Conservation (phyloP, 2,888 invertebrate species). For the Smittia aterrima region DNA sequence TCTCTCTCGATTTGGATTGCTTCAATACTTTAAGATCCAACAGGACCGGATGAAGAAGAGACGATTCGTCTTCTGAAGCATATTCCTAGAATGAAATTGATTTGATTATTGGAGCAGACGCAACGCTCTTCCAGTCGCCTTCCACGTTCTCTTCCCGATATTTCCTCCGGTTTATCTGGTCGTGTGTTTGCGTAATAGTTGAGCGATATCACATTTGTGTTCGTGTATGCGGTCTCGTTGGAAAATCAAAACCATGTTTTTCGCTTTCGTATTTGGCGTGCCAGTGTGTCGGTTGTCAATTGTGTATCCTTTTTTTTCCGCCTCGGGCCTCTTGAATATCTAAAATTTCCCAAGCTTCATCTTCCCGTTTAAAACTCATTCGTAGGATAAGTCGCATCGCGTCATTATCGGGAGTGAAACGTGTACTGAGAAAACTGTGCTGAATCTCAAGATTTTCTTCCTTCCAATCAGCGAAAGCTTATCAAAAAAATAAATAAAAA, state of each 20-base stretch:
- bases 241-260: neutral
- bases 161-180: neutral
- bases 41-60: neutral
- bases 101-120: neutral
- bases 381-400: no score
- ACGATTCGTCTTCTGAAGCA: neutral
- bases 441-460: neutral
- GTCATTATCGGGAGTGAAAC: no score
- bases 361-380: no score
- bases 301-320: constrained; percentile 22
- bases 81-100: neutral
- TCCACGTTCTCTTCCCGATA: neutral
- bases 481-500: neutral
- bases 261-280: neutral
- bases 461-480: neutral
- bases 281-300: constrained; percentile 2
- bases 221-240: constrained; percentile 6
- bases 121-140: neutral
- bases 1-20: no score
- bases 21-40: neutral
- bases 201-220: neutral
- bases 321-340: neutral
- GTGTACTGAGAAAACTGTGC: no score
- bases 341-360: neutral
- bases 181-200: neutral